Base-by-base conservation (phyloP, 2,888 invertebrate genomes). In the Apamea epomidion region DNA sequence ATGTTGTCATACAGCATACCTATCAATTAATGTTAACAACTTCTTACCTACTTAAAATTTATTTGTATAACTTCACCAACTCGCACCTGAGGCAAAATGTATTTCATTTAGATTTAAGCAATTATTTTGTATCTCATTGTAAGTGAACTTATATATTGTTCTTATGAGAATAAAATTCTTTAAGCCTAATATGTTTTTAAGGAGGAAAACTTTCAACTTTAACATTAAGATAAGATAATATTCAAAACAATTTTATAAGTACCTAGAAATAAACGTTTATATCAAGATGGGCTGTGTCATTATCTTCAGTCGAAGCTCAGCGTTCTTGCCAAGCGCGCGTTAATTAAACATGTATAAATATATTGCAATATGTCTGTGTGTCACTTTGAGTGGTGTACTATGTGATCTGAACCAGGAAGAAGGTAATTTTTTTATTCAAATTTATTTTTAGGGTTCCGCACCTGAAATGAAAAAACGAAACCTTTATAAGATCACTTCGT, bases 351-450 rank as follows among this genome's bases (percentile, higher is more conserved):
- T 82, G 76, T 72, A 16, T 37, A 83, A 76, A 76, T 73, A 83
- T 84, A 70, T 79, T 10, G 32, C 54, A 12, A 45, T 83, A 6
- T 78, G 65, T 70, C 21, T 82, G 62, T 71, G 51, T 62, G 29
- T 82, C 12, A 7, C 54, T 48, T 58, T 83, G 8, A 54, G 78
- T 71, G 45, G n/a, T 6, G 78, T 58, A 4, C 0, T 74, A 18
- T 78, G 82, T 67, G 71, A 82, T 14, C 70, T 78, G 5, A 62
- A 78, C 1, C 74, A 67, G 16, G 71, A 83, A 62, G 82, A 82
- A 77, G 82, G 82, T 80, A 12, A 37, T 25, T 18, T 14, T 48
- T 71, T n/a, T 62, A 14, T 62, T n/a, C 4, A 21, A 21, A 51
- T 51, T 18, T 5, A 16, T 48, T 16, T 48, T 16, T 48, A 48